phyloP scores from a whole-genome alignment of 2,113 vertebrate species.

The Cathartes aura region DNA sequence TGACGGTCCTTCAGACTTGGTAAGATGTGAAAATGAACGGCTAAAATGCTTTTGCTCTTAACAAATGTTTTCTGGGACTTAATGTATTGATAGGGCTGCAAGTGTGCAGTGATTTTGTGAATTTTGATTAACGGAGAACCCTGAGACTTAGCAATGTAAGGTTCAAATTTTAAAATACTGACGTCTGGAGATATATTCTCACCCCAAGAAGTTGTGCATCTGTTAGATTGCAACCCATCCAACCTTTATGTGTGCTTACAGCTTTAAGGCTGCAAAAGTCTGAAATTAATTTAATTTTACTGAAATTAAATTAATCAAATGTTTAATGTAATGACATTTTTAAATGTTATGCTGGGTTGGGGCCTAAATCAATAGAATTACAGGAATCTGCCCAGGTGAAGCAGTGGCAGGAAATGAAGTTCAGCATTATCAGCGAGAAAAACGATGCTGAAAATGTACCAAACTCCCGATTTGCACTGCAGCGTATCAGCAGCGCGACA shows the following conservation, averaged over 20 bases:
- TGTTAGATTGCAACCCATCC: neutral
- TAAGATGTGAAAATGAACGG: neutral
- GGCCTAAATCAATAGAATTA: neutral
- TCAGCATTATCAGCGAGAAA: neutral
- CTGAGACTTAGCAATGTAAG: neutral
- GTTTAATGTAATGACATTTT: neutral
- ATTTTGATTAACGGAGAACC: neutral
- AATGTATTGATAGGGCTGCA: neutral
- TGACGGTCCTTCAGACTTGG: neutral
- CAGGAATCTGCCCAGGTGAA: neutral
- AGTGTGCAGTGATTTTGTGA: neutral
- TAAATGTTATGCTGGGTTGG: neutral
- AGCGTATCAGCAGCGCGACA: rapidly evolving
- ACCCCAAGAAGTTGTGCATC: neutral
- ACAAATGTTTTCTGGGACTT: neutral
- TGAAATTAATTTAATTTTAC: neutral
- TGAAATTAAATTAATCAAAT: slow-evolving; percentile 14
- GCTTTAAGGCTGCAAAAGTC: neutral
- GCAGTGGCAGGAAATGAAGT: neutral
- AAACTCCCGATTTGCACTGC: neutral
- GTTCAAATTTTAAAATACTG: neutral
- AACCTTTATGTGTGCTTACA: neutral
- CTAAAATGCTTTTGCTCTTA: neutral
- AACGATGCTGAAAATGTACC: neutral
- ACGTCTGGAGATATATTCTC: neutral